phyloP scores from a whole-genome alignment of 1,140 invertebrate species.

The Lasaia peninsularis region DNA sequence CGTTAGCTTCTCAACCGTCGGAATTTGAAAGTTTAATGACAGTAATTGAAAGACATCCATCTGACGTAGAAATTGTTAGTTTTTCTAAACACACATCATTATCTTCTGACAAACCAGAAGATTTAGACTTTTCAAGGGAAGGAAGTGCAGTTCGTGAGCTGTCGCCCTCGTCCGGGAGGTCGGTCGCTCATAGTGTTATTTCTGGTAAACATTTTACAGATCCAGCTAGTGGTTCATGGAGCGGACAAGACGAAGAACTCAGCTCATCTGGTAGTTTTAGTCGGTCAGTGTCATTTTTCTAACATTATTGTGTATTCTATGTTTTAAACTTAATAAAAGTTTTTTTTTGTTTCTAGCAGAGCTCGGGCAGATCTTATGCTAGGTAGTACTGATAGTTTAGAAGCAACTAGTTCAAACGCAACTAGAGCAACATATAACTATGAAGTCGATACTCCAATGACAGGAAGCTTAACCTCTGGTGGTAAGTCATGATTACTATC shows the following conservation, averaged over 20 bases:
- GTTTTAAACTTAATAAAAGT: not conserved
- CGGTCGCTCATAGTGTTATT: conserved; percentile 68
- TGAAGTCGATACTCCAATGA: conserved; percentile 89
- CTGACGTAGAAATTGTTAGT: conserved; percentile 50
- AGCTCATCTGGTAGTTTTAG: conserved; percentile 76
- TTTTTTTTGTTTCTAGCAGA: conserved; percentile 18
- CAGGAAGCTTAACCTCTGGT: conserved; percentile 87
- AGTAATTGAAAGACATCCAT: conserved; percentile 60
- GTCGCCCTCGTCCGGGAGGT: conserved; percentile 73
- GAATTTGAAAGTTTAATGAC: conserved; percentile 75
- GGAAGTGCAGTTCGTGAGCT: conserved; percentile 67
- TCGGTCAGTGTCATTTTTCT: conserved; percentile 44
- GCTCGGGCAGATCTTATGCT: conserved; percentile 78
- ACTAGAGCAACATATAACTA: conserved; percentile 90
- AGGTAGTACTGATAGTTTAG: conserved; percentile 83
- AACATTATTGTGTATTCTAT: not conserved
- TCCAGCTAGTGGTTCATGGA: conserved; percentile 77
- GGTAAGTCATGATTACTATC: conserved; percentile 50
- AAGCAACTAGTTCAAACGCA: conserved; percentile 85
- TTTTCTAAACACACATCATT: conserved; percentile 57
- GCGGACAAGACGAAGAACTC: conserved; percentile 73
- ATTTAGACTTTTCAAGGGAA: conserved; percentile 62
- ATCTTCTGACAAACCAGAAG: conserved; percentile 59
- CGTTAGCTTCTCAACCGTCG: conserved; percentile 72
- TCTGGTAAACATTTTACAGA: conserved; percentile 77